A percentile compares a stretch with the other conserved stretches of the same genome.
Evolutionary conservation across 2,888 invertebrate species (phyloP).

Genomic region (Stenodema calcarata): DNA sequence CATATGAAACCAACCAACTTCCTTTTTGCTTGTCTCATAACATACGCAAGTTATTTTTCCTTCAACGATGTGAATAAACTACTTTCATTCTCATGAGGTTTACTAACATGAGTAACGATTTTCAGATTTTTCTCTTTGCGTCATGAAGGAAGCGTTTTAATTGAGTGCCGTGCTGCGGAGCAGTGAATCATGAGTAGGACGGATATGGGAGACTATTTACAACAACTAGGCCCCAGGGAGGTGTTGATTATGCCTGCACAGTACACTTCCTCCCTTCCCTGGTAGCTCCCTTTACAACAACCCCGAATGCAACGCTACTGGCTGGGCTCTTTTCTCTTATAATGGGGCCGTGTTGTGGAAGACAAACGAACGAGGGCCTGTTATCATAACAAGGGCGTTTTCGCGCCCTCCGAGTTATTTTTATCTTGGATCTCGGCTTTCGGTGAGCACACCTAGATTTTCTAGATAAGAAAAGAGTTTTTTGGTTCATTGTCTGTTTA

Average conservation of each 20-base stretch:
- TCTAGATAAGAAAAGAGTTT: background rate
- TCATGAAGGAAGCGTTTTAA: background rate
- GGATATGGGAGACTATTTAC: constrained; percentile 17
- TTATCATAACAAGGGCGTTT: background rate
- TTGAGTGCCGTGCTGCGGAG: constrained; percentile 24
- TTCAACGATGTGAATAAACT: too few relatives aligned
- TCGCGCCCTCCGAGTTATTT: background rate
- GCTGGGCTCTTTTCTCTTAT: background rate
- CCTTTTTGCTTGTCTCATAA: too few relatives aligned
- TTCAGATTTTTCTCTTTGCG: background rate
- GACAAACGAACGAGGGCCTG: background rate
- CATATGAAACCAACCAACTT: too few relatives aligned
- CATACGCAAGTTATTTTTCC: too few relatives aligned
- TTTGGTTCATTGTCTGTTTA: background rate
- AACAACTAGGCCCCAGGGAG: constrained; percentile 32
- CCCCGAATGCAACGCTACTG: background rate
- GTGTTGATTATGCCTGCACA: background rate
- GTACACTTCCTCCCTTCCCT: background rate
- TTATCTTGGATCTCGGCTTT: background rate
- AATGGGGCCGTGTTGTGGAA: background rate
- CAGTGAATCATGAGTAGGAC: constrained; percentile 12
- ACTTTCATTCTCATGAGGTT: background rate
- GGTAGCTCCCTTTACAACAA: background rate
- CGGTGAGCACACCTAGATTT: background rate
- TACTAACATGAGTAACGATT: background rate